Percentiles rank a stretch among this genome's conserved stretches.
phyloP scores from a whole-genome alignment of 1,140 invertebrate genomes.

The Drosophila pallidifrons region DNA sequence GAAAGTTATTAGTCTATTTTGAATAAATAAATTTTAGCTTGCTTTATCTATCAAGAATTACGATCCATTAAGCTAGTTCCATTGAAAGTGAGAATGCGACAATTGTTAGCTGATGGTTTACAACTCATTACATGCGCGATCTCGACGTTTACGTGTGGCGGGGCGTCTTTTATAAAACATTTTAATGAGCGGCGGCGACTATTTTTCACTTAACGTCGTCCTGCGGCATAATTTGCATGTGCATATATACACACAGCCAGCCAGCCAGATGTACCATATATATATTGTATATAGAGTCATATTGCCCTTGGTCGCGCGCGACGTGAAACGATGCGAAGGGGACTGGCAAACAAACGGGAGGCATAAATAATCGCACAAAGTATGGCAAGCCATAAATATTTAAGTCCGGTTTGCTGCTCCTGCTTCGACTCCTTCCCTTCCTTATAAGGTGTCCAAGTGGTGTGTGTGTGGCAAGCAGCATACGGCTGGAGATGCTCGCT shows the following conservation, averaged over 20 bases:
- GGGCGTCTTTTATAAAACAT: conserved; percentile 13
- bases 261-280: too few relatives aligned
- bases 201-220: conserved; percentile 50
- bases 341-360: conserved; percentile 66
- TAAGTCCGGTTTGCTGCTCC: conserved; percentile 27
- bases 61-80: not conserved
- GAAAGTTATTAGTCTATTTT: too few relatives aligned
- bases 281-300: conserved; percentile 23
- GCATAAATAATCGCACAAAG: conserved; percentile 81
- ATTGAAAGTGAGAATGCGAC: conserved; percentile 8
- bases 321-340: conserved; percentile 1
- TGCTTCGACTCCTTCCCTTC: conserved; percentile 9
- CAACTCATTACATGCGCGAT: conserved; percentile 45
- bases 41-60: not conserved
- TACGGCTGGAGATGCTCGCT: conserved; percentile 40
- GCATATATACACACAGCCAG: conserved; percentile 29
- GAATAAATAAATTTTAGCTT: not conserved
- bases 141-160: conserved; percentile 7
- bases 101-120: conserved; percentile 39
- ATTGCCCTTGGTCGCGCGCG: conserved; percentile 22
- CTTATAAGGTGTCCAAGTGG: conserved; percentile 35
- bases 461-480: conserved; percentile 32
- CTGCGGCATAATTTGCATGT: conserved; percentile 68
- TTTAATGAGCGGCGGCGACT: conserved; percentile 41
- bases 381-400: conserved; percentile 79